phyloP scores from a whole-genome alignment of 2,797 vertebrate species.

The Trichosurus vulpecula region DNA sequence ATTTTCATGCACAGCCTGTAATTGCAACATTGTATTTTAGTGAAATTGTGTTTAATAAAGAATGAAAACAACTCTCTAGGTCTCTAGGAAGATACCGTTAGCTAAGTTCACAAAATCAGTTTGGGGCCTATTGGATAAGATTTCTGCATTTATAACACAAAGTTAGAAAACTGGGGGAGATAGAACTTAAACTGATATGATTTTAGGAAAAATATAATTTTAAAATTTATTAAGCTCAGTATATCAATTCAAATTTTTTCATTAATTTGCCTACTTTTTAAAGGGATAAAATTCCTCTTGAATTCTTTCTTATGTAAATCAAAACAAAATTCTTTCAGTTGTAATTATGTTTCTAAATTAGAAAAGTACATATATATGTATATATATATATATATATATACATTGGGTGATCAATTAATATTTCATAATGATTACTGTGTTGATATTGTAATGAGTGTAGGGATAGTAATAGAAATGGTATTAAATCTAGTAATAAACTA shows the following conservation, averaged over 20 bases:
- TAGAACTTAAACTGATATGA: conserved; percentile 19
- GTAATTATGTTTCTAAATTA: background rate
- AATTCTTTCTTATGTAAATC: background rate
- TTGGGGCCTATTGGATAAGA: conserved; percentile 38
- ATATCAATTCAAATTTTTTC: background rate
- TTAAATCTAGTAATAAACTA: background rate
- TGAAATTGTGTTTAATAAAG: conserved; percentile 72
- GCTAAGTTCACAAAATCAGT: conserved; percentile 60
- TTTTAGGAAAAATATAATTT: conserved; percentile 20
- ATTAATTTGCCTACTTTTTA: background rate
- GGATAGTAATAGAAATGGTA: background rate
- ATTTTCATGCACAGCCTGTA: conserved; percentile 65
- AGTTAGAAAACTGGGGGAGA: background rate
- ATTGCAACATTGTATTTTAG: conserved; percentile 78
- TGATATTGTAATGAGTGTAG: background rate
- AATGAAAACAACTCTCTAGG: conserved; percentile 68
- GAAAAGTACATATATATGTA: no score
- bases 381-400: no score
- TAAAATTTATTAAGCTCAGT: background rate
- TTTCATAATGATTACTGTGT: background rate
- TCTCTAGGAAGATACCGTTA: conserved; percentile 48
- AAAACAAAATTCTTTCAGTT: background rate
- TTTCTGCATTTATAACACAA: conserved; percentile 53
- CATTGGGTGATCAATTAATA: background rate
- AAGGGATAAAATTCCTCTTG: no score